These are phyloP conservation scores for Huso huso DNA, from an alignment of 2,797 vertebrate genomes.

Conservation along the genomic window DNA sequence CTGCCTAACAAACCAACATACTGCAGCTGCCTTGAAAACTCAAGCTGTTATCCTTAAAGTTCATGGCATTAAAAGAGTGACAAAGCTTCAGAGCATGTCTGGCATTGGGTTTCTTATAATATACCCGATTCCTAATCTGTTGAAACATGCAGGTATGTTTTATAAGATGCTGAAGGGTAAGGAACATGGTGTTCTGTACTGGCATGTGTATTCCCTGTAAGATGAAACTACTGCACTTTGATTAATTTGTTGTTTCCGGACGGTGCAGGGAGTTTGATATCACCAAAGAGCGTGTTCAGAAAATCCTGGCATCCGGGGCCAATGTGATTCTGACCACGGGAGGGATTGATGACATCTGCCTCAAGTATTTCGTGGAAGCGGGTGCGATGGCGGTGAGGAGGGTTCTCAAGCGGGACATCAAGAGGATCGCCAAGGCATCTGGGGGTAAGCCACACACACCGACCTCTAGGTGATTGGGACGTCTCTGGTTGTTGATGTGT, in stretches of 20 bases:
- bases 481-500: neutral
- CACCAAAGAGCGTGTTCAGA: slow-evolving; percentile 6
- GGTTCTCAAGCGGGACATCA: slow-evolving; percentile 1
- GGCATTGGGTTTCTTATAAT: no score
- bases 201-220: no score
- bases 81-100: no score
- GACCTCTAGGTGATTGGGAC: neutral
- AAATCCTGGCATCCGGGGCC: slow-evolving; percentile 3
- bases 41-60: no score
- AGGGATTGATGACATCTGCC: slow-evolving; percentile 8
- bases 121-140: no score
- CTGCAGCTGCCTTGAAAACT: no score
- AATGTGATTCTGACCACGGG: slow-evolving; percentile 12
- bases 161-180: no score
- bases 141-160: no score
- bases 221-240: no score
- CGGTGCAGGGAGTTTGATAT: slow-evolving; percentile 4
- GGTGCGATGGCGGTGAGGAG: slow-evolving; percentile 8
- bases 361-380: neutral
- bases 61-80: no score
- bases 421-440: slow-evolving; percentile 6
- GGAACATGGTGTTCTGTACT: no score
- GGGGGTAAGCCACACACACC: neutral
- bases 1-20: neutral
- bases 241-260: no score